phyloP scores from a whole-genome alignment of 1,140 invertebrate genomes.

The Lasaia peninsularis region DNA sequence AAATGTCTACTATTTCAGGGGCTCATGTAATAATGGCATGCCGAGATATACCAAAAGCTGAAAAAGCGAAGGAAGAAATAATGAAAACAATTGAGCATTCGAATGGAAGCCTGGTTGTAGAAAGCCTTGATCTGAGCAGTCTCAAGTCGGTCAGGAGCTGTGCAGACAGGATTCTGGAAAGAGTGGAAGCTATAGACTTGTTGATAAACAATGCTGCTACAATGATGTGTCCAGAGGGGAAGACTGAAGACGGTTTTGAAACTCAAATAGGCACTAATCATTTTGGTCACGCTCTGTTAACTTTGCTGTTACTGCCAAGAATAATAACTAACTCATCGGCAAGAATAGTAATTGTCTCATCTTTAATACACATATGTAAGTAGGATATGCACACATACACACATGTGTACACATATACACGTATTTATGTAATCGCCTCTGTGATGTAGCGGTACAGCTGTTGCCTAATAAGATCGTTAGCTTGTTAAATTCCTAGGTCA shows the following conservation, averaged over 20 bases:
- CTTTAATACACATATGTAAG: no score
- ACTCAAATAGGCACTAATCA: constrained; percentile 82
- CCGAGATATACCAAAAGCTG: constrained; percentile 83
- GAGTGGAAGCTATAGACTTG: constrained; percentile 77
- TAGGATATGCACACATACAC: no score
- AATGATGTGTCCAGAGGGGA: constrained; percentile 66
- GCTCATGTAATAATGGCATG: constrained; percentile 89
- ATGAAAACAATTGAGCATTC: constrained; percentile 46
- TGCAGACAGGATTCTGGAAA: constrained; percentile 51
- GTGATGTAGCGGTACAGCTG: no score
- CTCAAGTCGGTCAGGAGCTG: constrained; percentile 85
- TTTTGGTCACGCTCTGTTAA: constrained; percentile 84
- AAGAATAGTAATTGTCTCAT: no score
- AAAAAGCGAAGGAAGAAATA: constrained; percentile 72
- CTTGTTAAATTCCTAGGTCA: no score
- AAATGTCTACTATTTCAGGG: constrained; percentile 62
- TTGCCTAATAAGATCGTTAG: no score
- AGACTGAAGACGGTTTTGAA: constrained; percentile 82
- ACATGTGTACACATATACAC: no score
- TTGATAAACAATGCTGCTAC: constrained; percentile 86
- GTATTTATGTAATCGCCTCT: no score
- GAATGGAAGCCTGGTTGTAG: constrained; percentile 77
- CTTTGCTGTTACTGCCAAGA: constrained; percentile 79
- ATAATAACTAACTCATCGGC: no score
- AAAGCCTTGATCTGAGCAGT: constrained; percentile 86